Conservation (phyloP, 2,888 invertebrate species). For the Nomada ferruginata region DNA sequence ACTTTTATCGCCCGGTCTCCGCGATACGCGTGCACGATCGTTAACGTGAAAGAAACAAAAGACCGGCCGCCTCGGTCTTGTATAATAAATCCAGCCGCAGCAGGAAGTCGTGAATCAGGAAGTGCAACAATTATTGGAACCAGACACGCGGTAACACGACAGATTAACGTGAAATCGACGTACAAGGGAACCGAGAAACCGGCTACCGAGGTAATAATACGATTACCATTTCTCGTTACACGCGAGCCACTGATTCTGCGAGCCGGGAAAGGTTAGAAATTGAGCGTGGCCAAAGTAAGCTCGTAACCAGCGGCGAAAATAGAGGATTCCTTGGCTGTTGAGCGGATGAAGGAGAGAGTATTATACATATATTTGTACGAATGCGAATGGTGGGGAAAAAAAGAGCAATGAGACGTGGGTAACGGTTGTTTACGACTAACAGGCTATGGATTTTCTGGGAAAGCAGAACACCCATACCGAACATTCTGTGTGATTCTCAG, state of each 20-base stretch:
- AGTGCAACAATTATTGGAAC: constrained; percentile 47
- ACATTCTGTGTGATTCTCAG: constrained; percentile 10
- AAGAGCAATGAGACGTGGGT: not conserved
- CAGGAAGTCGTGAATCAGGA: constrained; percentile 49
- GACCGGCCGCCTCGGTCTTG: constrained; percentile 8
- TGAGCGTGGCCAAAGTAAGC: not conserved
- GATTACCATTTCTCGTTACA: constrained; percentile 47
- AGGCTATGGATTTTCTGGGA: constrained; percentile 28
- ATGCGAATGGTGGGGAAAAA: not conserved
- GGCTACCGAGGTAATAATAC: constrained; percentile 36
- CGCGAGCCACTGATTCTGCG: constrained; percentile 32
- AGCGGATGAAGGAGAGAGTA: not conserved
- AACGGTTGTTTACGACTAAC: constrained; percentile 38
- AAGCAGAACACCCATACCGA: constrained; percentile 47
- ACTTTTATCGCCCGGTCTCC: not conserved
- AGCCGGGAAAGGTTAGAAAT: constrained; percentile 15
- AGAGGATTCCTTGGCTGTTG: not conserved
- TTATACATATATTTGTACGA: not conserved
- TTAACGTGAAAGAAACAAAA: constrained; percentile 26
- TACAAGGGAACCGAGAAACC: constrained; percentile 29
- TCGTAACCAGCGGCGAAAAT: constrained; percentile 4
- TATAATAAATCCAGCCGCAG: constrained; percentile 35
- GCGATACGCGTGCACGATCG: not conserved
- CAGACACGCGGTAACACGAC: constrained; percentile 24
- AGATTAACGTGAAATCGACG: constrained; percentile 53